Conservation (phyloP, 2,888 invertebrate species). For the Mechanitis messenoides region DNA sequence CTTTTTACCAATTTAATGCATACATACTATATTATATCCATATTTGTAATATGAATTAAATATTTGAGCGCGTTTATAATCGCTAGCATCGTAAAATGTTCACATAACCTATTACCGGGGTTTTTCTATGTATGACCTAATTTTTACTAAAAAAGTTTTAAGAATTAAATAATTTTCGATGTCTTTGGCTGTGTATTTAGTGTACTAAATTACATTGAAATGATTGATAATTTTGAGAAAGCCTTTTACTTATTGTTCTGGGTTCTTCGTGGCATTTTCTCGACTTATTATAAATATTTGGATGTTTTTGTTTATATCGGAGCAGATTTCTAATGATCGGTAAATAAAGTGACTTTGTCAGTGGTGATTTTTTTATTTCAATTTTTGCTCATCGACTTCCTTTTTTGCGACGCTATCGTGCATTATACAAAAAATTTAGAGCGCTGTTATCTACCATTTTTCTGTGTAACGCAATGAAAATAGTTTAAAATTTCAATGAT, state of each 20-base stretch:
- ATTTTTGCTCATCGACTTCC: constrained; percentile 29
- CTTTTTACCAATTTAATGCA: constrained; percentile 43
- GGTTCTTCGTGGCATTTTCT: constrained; percentile 58
- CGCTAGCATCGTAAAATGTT: constrained; percentile 78
- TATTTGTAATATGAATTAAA: constrained; percentile 40
- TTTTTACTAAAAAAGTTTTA: constrained; percentile 51
- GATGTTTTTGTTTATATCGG: constrained; percentile 70
- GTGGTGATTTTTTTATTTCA: constrained; percentile 56
- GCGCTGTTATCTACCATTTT: constrained; percentile 60
- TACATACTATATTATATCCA: constrained; percentile 40
- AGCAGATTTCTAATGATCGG: constrained; percentile 64
- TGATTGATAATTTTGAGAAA: constrained; percentile 70
- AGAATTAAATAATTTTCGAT: constrained; percentile 70
- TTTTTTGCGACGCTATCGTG: constrained; percentile 66
- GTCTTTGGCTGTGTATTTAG: constrained; percentile 75
- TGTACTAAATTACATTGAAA: constrained; percentile 49
- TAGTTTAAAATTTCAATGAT: constrained; percentile 2
- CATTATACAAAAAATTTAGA: constrained; percentile 10
- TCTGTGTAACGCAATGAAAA: constrained; percentile 44
- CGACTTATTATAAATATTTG: constrained; percentile 52
- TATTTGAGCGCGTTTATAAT: constrained; percentile 43
- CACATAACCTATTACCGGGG: constrained; percentile 68
- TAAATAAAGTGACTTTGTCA: constrained; percentile 72
- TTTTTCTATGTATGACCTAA: constrained; percentile 54
- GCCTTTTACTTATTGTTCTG: constrained; percentile 59